phyloP scores from a whole-genome alignment of 2,113 vertebrate genomes.

The Gambusia holbrooki region DNA sequence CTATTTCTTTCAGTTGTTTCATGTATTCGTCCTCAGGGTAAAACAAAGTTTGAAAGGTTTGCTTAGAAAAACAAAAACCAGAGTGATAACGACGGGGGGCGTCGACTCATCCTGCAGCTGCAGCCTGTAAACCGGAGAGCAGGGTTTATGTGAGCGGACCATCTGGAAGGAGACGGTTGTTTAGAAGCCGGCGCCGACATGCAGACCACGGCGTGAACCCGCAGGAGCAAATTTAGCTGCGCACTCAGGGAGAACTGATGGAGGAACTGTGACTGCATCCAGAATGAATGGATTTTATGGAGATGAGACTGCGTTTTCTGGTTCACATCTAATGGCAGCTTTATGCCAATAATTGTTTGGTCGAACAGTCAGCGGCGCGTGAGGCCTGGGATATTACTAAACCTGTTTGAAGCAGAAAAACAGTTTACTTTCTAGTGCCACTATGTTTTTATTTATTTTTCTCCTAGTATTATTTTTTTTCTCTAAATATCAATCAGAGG shows the following conservation, averaged over 20 bases:
- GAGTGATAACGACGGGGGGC: neutral
- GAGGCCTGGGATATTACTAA: neutral
- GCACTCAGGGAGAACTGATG: conserved; percentile 50
- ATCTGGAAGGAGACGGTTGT: conserved; percentile 14
- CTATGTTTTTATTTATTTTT: neutral
- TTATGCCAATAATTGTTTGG: conserved; percentile 19
- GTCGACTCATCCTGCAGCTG: neutral
- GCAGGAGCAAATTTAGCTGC: conserved; percentile 38
- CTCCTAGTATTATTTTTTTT: neutral
- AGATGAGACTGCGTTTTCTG: conserved; percentile 25
- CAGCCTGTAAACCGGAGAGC: neutral
- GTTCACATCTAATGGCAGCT: conserved; percentile 20
- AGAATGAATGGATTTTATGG: conserved; percentile 27
- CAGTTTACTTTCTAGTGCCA: neutral
- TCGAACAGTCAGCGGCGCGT: neutral
- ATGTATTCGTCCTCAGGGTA: neutral
- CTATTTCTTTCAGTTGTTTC: neutral
- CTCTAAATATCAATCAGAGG: neutral
- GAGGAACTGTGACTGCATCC: conserved; percentile 43
- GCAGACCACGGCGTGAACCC: conserved; percentile 5
- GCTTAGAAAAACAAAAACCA: neutral
- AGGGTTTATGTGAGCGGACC: conserved; percentile 3
- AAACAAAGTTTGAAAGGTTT: neutral
- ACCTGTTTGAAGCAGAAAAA: neutral
- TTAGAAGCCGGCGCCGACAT: conserved; percentile 22